These are phyloP conservation scores for Siphlonurus alternatus DNA, from an alignment of 2,888 invertebrate genomes.

Conservation along the genomic window DNA sequence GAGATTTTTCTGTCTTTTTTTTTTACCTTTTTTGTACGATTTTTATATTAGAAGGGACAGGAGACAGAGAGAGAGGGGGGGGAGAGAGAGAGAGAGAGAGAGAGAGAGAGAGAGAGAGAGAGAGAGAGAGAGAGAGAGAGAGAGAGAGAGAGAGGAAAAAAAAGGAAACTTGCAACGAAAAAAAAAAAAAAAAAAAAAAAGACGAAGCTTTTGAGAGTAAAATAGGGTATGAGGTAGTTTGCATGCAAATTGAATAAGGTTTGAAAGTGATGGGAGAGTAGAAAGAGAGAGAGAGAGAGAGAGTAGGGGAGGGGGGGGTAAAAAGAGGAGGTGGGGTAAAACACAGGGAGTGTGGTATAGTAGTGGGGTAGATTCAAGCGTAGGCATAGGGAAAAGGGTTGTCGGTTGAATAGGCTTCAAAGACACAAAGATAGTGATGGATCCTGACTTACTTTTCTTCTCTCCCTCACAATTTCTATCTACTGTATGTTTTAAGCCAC, in stretches of 20 bases:
- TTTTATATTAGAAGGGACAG: too few species aligned
- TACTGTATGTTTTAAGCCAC: too few species aligned
- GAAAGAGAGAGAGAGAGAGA: not conserved
- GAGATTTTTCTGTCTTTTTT: too few species aligned
- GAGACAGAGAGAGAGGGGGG: too few species aligned
- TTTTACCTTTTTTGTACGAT: too few species aligned
- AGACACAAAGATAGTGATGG: too few species aligned
- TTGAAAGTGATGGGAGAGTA: not conserved
- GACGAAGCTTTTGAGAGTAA: too few species aligned
- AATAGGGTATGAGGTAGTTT: constrained; percentile 1
- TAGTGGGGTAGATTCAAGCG: too few species aligned
- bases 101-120: not conserved
- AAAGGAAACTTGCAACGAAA: not conserved
- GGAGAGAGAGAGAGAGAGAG: not conserved
- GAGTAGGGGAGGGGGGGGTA: not conserved
- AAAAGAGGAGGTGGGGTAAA: not conserved
- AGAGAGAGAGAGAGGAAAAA: not conserved
- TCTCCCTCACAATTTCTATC: too few species aligned
- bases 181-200: not conserved
- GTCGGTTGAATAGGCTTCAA: not conserved
- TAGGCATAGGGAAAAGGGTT: too few species aligned
- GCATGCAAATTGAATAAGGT: constrained; percentile 3
- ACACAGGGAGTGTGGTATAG: too few species aligned
- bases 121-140: not conserved
- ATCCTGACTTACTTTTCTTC: too few species aligned